Conservation (phyloP, 2,113 vertebrate genomes). For the Cochlearius cochlearius region DNA sequence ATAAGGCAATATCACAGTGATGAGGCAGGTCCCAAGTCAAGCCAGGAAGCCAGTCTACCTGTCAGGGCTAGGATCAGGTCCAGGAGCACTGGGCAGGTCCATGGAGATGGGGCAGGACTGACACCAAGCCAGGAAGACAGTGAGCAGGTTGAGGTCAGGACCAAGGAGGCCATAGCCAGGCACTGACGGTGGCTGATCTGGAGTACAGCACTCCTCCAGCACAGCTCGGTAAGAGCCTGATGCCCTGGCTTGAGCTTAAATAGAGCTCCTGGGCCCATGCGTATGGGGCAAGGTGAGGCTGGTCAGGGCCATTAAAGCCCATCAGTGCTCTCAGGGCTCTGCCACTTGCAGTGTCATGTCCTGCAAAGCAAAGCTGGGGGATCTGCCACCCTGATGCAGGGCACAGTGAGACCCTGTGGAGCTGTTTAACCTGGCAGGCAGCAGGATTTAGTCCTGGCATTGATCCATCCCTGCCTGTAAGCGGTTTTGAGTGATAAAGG, state of each 20-base stretch:
- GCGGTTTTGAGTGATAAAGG: background rate
- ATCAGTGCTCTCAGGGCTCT: background rate
- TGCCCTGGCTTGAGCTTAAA: background rate
- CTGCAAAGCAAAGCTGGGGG: background rate
- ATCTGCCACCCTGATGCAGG: background rate
- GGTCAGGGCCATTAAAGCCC: background rate
- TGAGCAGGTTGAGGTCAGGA: background rate
- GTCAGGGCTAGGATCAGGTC: background rate
- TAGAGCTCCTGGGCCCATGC: background rate
- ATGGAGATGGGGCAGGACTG: background rate
- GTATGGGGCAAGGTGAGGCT: background rate
- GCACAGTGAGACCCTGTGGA: accelerated
- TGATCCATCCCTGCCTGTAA: background rate
- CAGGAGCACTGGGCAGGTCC: background rate
- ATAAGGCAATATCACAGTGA: background rate
- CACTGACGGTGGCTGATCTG: accelerated
- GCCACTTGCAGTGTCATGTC: background rate
- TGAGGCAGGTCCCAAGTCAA: background rate
- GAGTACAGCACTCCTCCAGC: background rate
- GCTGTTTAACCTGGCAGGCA: background rate
- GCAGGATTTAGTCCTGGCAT: background rate
- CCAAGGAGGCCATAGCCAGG: background rate
- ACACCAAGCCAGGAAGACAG: background rate
- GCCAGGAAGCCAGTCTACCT: background rate
- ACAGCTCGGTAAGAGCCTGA: background rate